Evolutionary conservation across 2,113 vertebrate genomes (phyloP), one percentile per base, ranked within the genome.

Genomic region (Rhinopomastus cyanomelas): DNA sequence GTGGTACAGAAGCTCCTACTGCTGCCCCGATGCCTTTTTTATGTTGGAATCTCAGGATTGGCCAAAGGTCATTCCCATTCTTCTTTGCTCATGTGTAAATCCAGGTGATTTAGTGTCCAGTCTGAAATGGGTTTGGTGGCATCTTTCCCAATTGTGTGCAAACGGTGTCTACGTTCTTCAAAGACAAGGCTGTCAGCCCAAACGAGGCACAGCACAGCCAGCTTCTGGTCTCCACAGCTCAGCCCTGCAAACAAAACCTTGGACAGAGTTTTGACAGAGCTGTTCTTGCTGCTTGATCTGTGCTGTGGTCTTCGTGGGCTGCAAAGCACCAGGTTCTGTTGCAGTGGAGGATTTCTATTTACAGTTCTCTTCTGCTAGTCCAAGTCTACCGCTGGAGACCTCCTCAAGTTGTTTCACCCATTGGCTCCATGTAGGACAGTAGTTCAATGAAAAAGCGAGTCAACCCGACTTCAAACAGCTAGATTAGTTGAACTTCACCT

Each of bases 401-500:
- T 88, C 23, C 74, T 88, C 55, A 17, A 69, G 11, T 87, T 76
- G 52, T 68, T 90, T 66, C 48, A 71, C 39, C 71, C 82, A 6
- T 32, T 69, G 69, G 53, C 61, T 93, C 29, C 19, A 4, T 1
- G 37, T 20, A 86, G 34, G 26, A 65, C 88, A 88, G 34, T 8
- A 66, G 32, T 32, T 89, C 62, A 72, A 75, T 44, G 75, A 27
- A 30, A 55, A 8, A 22, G 19, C 8, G 30, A 62, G 44, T 8
- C 2, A 81, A 13, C 14, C 20, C 61, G 84, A 88, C 80, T 93
- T 88, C 81, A 95, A 90, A 81, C 85, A 44, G 61, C 46, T 55
- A 23, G 21, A n/a, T 68, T 39, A 64, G 93, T 94, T 87, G 95
- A 95, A 81, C 88, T 87, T 81, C 56, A 74, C 86, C 92, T 94